Base-by-base conservation (phyloP, 2,797 vertebrate genomes). In the Sebastes trivittatus region DNA sequence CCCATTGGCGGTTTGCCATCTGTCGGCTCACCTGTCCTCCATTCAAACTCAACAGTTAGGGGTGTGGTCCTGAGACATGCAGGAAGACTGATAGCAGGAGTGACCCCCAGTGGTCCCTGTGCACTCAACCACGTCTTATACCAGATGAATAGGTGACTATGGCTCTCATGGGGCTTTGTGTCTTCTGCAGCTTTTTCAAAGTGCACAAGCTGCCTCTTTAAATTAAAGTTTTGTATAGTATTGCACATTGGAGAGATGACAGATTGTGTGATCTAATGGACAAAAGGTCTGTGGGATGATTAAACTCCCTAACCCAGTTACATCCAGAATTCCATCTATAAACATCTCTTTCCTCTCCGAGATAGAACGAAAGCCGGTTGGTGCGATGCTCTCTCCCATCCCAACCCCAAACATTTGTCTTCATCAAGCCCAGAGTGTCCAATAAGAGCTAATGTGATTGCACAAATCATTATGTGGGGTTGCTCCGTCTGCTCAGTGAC, bases 361-460 rank as follows among this genome's bases (percentile, higher is more conserved):
- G 82, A 89, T 49, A 36, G 82, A 84, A 75, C 52, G 34, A 88
- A 81, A 83, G 73, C 77, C 77, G 76, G 75, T 73, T 86, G 81
- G 81, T 89, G 80, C 4, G 55, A 88, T 76, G 85, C 77, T 81
- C 75, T 88, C 77, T 88, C 72, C 80, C 71, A 75, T 84, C 73
- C 77, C 55, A 20, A 83, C 70, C 81, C 83, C 80, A 88, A 91
- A 90, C 92, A 92, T 95, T 94, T 90, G 90, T 94, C 93, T 95
- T 94, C 93, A 93, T 94, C 89, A 91, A 84, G 87, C 89, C 77
- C 84, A 80, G 83, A 91, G 92, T 93, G 94, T 95, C 92, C 94
- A 93, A 93, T 94, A 92, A 94, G 86, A 91, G 87, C 88, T 93
- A 95, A 95, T 95, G 92, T 92, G 91, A 94, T 94, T 92, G 92